phyloP scores from a whole-genome alignment of 2,113 vertebrate genomes.

The zebrafish (Danio rerio) region GRCz12tu NC_133191.1:20364001-20364500 shows the following conservation, averaged over 20 bases:
- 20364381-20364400: constrained; percentile 25
- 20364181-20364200: not conserved
- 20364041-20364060: constrained; percentile 13
- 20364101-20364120: constrained; percentile 6
- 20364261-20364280: not conserved
- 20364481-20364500: constrained; percentile 22
- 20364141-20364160: not conserved
- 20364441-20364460: constrained; percentile 6
- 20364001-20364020: no score
- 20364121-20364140: constrained; percentile 14
- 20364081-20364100: not conserved
- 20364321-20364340: constrained; percentile 1
- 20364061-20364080: not conserved
- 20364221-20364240: not conserved
- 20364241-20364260: not conserved
- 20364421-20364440: constrained; percentile 25
- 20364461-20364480: constrained; percentile 13
- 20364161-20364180: constrained; percentile 6
- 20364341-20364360: not conserved
- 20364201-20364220: not conserved
- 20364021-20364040: not conserved
- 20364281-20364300: constrained; percentile 19
- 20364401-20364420: constrained; percentile 15
- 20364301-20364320: constrained; percentile 8
- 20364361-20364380: constrained; percentile 16